Evolutionary conservation across 2,113 vertebrate species (phyloP), one percentile per base, ranked within the genome.

Genomic region (Siniperca chuatsi): DNA sequence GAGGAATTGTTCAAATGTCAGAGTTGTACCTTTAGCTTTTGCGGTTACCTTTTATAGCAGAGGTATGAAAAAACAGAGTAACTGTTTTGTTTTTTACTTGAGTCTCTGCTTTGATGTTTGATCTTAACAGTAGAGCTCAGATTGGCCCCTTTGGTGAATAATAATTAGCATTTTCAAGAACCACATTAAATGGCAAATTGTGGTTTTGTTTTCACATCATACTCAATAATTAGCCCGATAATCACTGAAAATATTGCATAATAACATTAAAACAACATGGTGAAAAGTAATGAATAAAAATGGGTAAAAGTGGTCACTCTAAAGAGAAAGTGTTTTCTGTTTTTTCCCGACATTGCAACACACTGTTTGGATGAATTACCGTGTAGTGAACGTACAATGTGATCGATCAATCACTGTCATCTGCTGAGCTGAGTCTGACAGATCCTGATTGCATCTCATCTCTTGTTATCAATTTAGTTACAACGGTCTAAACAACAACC

Each of bases 391-490:
- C 25, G 13, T 23, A 44, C 48, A 42, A 33, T 64, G 65, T 66
- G 44, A 78, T 76, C 78, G 18, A 84, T 90, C 86, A 58, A 70
- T 91, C 83, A 75, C 57, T 82, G 90, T 84, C 84, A 40, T 58
- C 55, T 1, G 58, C 81, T 12, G 60, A 73, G 78, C 48, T 8
- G 50, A 55, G 23, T 68, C 83, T 64, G 79, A 87, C 61, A 20
- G 42, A 70, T 78, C 65, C 81, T 81, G 82, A 89, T 83, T 76
- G 74, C 33, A 33, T 81, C 66, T 83, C 77, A 64, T 75, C 73
- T 71, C 72, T 40, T 68, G 71, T 62, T 80, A 65, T 74, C 79
- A 72, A 48, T 70, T 82, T 67, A 33, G 52, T n/a, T 35, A 60
- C 33, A 37, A 68, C 7, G 8, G 13, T 11, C 54, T 15, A 69